Conservation (phyloP, 1,140 invertebrate species). For the Cryptotermes secundus region DNA sequence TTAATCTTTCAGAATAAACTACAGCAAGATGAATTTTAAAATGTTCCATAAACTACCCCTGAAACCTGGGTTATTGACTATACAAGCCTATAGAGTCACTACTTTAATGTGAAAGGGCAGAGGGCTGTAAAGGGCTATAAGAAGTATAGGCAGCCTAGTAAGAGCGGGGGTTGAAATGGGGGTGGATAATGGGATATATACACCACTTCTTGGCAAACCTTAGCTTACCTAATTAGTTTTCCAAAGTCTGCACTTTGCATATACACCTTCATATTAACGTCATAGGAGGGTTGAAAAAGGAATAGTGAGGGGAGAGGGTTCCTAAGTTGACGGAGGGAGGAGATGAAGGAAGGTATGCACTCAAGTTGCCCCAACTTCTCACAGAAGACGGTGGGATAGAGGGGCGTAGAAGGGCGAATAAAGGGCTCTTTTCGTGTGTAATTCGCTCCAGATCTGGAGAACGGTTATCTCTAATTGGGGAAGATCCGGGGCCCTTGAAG, state of each 20-base stretch:
- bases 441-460: not conserved
- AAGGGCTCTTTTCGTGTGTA: not conserved
- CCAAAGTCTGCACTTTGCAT: slow-evolving; percentile 17
- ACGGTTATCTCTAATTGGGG: not conserved
- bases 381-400: not conserved
- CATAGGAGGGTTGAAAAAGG: slow-evolving; percentile 14
- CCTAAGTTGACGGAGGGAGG: not conserved
- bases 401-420: not conserved
- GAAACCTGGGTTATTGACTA: not conserved
- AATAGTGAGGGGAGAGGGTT: not conserved
- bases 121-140: not conserved
- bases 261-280: slow-evolving; percentile 17
- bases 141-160: not conserved
- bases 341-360: not conserved
- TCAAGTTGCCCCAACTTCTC: slow-evolving; percentile 1
- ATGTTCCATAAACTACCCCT: not conserved
- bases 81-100: not conserved
- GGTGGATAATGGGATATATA: slow-evolving; percentile 8
- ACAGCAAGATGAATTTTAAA: slow-evolving; percentile 14
- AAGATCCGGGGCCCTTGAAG: not conserved
- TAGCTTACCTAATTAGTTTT: slow-evolving; percentile 20
- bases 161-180: not conserved
- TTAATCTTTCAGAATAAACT: slow-evolving; percentile 16
- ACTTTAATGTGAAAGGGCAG: not conserved
- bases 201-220: slow-evolving; percentile 13